phyloP scores from a whole-genome alignment of 1,140 invertebrate species.

The Agrilus planipennis region DNA sequence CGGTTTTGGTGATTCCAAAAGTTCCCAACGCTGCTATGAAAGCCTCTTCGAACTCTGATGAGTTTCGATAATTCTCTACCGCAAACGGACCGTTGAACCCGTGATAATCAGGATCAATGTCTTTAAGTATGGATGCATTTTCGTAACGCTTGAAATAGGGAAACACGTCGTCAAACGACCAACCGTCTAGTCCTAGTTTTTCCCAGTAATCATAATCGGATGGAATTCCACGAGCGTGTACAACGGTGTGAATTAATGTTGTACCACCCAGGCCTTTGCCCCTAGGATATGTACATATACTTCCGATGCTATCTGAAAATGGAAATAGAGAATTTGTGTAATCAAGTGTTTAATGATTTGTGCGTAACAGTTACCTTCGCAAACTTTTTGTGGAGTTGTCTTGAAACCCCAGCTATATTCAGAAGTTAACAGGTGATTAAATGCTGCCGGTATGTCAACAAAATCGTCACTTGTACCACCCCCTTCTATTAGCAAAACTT shows the following conservation, averaged over 20 bases:
- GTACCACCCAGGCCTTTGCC: constrained; percentile 64
- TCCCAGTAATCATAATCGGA: constrained; percentile 89
- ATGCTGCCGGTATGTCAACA: constrained; percentile 74
- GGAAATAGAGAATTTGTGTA: too few relatives aligned
- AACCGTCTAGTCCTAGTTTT: constrained; percentile 53
- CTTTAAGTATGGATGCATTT: constrained; percentile 29
- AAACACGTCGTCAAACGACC: constrained; percentile 42
- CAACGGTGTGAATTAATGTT: constrained; percentile 86
- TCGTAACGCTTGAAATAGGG: constrained; percentile 40
- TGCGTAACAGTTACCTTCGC: too few relatives aligned
- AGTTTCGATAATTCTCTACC: neutral
- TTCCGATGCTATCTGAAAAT: constrained; percentile 38
- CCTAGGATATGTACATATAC: constrained; percentile 67
- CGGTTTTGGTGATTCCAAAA: constrained; percentile 12
- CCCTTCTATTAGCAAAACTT: constrained; percentile 70
- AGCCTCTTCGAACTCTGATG: neutral
- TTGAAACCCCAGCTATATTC: constrained; percentile 6
- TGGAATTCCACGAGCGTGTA: constrained; percentile 82
- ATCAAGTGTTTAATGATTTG: too few relatives aligned
- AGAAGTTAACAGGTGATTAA: too few relatives aligned
- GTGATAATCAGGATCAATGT: constrained; percentile 5
- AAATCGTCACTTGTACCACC: constrained; percentile 77
- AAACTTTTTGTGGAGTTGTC: neutral
- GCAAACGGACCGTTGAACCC: constrained; percentile 6
- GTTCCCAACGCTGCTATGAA: constrained; percentile 27